These are phyloP conservation scores for Chascanopsetta lugubris DNA, from an alignment of 2,113 vertebrate genomes.

Conservation along the genomic window DNA sequence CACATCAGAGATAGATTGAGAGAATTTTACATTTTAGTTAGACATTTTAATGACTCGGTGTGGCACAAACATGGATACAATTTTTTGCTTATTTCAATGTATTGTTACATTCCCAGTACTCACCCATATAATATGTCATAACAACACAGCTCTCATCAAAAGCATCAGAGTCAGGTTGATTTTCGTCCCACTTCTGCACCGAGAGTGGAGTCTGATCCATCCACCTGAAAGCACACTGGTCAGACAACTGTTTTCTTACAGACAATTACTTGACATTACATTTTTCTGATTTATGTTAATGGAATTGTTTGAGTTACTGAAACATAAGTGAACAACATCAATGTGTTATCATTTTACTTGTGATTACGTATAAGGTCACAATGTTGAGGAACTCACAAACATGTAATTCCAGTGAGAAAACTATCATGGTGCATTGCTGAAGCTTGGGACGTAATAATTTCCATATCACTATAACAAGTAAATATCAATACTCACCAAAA, in stretches of 20 bases:
- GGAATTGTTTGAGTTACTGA: too few species aligned
- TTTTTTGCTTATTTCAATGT: background rate
- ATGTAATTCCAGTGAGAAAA: background rate
- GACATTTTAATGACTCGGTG: background rate
- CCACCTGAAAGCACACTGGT: constrained; percentile 85
- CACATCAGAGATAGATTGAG: background rate
- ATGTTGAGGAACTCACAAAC: too few species aligned
- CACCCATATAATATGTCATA: constrained; percentile 87
- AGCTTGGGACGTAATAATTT: background rate
- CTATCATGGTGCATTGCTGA: background rate
- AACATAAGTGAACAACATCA: too few species aligned
- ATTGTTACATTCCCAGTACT: constrained; percentile 45
- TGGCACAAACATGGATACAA: background rate
- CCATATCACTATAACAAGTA: background rate
- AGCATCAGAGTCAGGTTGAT: constrained; percentile 87
- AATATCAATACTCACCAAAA: constrained; percentile 81
- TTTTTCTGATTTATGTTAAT: too few species aligned
- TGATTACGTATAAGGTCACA: too few species aligned
- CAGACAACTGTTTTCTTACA: too few species aligned
- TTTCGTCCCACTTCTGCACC: constrained; percentile 86
- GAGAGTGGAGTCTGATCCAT: constrained; percentile 85
- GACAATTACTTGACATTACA: background rate
- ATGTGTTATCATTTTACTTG: too few species aligned
- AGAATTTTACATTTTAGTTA: background rate
- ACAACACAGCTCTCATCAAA: constrained; percentile 90